A percentile compares a stretch with the other conserved stretches of the same genome.
These are phyloP conservation scores for Phyllostomus hastatus DNA, from an alignment of 2,113 vertebrate species.

Conservation along the genomic window DNA sequence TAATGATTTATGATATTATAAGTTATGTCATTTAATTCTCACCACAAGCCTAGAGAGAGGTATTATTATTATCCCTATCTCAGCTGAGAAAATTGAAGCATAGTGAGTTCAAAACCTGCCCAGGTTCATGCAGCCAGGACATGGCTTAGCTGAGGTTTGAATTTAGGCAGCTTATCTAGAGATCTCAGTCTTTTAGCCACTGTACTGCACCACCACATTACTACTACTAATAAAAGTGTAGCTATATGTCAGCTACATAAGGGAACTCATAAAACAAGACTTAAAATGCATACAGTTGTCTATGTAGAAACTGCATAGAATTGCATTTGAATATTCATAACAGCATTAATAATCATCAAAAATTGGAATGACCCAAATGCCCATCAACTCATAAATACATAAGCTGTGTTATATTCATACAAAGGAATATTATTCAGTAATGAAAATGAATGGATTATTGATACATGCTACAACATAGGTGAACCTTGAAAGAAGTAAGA, in stretches of 20 bases:
- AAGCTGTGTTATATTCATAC: not conserved
- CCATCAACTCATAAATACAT: not conserved
- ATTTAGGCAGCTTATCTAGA: not conserved
- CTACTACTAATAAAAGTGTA: not conserved
- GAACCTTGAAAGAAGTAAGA: not conserved
- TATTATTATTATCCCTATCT: not conserved
- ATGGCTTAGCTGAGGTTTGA: not conserved
- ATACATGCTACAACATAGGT: not conserved
- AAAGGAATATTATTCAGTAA: not conserved
- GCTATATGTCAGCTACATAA: not conserved
- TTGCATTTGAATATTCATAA: not conserved
- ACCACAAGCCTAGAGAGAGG: not conserved
- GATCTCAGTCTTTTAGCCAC: not conserved
- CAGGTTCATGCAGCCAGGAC: not conserved
- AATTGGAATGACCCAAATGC: not conserved
- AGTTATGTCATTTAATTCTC: not conserved
- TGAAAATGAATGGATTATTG: not conserved
- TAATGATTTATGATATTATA: not conserved
- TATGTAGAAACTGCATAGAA: not conserved
- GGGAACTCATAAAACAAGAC: not conserved
- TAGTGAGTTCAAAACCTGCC: not conserved
- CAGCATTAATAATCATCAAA: not conserved
- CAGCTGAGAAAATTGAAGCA: not conserved
- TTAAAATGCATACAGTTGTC: not conserved
- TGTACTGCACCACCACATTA: not conserved